Conservation (phyloP, 2,888 invertebrate species). For the Andrena camellia region DNA sequence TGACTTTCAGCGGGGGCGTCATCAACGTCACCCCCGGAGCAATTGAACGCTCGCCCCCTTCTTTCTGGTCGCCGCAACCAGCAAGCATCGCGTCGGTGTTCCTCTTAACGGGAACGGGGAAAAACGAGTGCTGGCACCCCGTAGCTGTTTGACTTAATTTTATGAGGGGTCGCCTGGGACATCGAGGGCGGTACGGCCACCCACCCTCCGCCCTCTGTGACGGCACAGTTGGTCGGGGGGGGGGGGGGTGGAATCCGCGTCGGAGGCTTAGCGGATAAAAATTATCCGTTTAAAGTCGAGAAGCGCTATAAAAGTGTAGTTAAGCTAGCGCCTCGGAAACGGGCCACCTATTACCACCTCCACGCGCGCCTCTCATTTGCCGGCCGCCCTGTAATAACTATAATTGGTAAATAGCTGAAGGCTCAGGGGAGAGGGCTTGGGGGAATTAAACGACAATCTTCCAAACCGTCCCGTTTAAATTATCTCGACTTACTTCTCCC, state of each 20-base stretch:
- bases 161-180: conserved; percentile 77
- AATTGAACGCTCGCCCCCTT: conserved; percentile 55
- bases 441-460: conserved; percentile 49
- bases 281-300: conserved; percentile 82
- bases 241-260: conserved; percentile 61
- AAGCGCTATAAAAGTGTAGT: conserved; percentile 81
- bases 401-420: conserved; percentile 76
- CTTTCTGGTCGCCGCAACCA: conserved; percentile 49
- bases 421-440: background rate
- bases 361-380: conserved; percentile 54
- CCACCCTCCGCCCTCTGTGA: conserved; percentile 43
- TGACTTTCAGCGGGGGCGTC: conserved; percentile 55
- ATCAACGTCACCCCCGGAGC: conserved; percentile 61
- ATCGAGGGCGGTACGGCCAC: conserved; percentile 66
- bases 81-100: conserved; percentile 52
- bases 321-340: conserved; percentile 73
- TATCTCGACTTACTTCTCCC: background rate
- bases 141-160: conserved; percentile 83
- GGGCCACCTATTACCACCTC: conserved; percentile 56
- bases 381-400: conserved; percentile 69
- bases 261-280: conserved; percentile 79
- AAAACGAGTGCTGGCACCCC: conserved; percentile 77
- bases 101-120: conserved; percentile 73
- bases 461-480: conserved; percentile 1
- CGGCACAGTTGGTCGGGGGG: conserved; percentile 51